These are phyloP conservation scores for Flabesymbios commensalis DNA, from an alignment of 2,888 invertebrate species.

Conservation along the genomic window DNA sequence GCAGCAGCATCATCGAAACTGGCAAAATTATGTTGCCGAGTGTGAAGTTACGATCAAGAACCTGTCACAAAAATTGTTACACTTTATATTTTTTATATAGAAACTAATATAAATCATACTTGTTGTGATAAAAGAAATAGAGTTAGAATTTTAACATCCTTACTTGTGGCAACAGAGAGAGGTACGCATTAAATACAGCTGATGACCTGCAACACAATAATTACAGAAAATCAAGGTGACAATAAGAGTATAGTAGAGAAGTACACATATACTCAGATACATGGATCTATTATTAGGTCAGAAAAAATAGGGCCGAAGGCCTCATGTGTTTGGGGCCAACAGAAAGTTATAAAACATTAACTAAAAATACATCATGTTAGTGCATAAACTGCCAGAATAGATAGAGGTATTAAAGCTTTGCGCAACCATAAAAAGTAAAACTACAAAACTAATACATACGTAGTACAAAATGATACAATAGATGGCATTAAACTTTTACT, in stretches of 20 bases:
- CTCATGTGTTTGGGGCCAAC: no score
- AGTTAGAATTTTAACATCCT: no score
- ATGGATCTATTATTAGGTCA: background rate
- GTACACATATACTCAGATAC: background rate
- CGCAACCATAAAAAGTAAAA: no score
- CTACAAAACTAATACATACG: no score
- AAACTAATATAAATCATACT: background rate
- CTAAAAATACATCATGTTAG: no score
- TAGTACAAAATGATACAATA: no score
- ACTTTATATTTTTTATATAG: background rate
- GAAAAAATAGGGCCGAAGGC: background rate
- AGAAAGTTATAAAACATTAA: no score
- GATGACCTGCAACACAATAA: constrained; percentile 70
- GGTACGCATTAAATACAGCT: constrained; percentile 93
- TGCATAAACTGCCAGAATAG: no score
- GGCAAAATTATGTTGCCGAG: constrained; percentile 89
- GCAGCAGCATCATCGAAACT: constrained; percentile 73
- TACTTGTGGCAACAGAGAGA: constrained; percentile 83
- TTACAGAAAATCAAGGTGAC: background rate
- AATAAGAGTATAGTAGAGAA: background rate
- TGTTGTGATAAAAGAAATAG: no score
- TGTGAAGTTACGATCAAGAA: constrained; percentile 92
- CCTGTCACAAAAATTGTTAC: constrained; percentile 45
- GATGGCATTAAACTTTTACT: no score
- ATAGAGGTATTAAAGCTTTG: no score